Evolutionary conservation across 2,888 invertebrate species (phyloP).

Genomic region (Myathropa florea): DNA sequence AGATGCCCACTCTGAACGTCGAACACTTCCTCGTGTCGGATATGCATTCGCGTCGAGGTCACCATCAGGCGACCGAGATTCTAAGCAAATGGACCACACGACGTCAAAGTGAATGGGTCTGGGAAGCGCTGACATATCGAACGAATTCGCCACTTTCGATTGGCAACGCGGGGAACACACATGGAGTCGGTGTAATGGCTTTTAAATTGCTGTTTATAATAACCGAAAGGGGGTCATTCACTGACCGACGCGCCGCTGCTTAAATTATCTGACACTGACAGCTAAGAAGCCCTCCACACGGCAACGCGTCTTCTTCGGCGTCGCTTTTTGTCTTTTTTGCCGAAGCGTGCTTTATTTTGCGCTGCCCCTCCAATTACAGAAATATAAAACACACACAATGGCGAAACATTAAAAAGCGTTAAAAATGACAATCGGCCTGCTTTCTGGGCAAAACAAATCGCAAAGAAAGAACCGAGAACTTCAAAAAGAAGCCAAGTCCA

Average conservation of each 20-base stretch:
- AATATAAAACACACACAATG: slow-evolving; percentile 22
- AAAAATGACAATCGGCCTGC: slow-evolving; percentile 40
- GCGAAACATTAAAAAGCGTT: slow-evolving; percentile 28
- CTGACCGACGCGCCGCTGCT: not conserved
- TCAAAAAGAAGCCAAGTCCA: slow-evolving; percentile 17
- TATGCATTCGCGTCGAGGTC: not conserved
- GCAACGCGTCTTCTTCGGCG: not conserved
- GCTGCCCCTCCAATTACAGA: slow-evolving; percentile 28
- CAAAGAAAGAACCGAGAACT: slow-evolving; percentile 9
- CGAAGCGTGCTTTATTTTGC: not conserved
- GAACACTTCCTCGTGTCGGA: not conserved
- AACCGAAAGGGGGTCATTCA: slow-evolving; percentile 44
- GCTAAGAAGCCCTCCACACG: slow-evolving; percentile 12
- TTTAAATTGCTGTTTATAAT: slow-evolving; percentile 48
- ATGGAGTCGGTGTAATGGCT: slow-evolving; percentile 31
- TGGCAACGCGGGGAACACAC: slow-evolving; percentile 6
- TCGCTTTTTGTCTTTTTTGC: not conserved
- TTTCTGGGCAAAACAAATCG: slow-evolving; percentile 37
- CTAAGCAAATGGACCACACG: no score
- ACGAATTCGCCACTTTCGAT: slow-evolving; percentile 37
- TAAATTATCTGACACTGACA: slow-evolving; percentile 8
- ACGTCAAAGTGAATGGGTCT: not conserved
- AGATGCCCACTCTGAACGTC: not conserved
- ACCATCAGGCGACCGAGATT: not conserved
- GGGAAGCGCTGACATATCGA: slow-evolving; percentile 20